Evolutionary conservation across 2,113 vertebrate genomes (phyloP).

Genomic region (Sylvia atricapilla): DNA sequence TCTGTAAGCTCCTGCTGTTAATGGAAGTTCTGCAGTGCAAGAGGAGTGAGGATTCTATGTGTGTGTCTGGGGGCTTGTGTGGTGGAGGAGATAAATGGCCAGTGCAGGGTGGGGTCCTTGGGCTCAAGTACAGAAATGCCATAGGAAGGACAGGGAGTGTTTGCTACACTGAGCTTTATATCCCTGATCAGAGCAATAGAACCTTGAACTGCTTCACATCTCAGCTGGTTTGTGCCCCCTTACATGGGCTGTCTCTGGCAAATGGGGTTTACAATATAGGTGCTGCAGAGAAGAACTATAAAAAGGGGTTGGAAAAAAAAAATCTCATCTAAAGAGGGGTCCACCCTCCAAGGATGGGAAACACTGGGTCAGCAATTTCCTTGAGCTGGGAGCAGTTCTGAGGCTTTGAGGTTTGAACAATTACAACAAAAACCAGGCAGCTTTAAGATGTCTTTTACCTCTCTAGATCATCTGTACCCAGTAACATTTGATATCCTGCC

Average conservation of each 20-base stretch:
- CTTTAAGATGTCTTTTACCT: neutral
- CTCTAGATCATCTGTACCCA: neutral
- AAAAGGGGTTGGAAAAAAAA: neutral
- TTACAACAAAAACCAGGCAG: neutral
- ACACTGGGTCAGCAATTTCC: neutral
- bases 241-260: neutral
- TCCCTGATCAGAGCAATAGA: neutral
- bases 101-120: neutral
- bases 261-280: neutral
- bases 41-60: neutral
- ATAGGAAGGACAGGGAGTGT: neutral
- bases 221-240: neutral
- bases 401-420: neutral
- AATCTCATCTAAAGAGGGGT: neutral
- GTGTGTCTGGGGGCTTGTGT: neutral
- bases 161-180: neutral
- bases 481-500: neutral
- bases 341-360: neutral
- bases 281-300: neutral
- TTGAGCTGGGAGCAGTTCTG: rapidly evolving
- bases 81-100: neutral
- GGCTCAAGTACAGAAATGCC: neutral
- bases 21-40: neutral
- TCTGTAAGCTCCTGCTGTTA: neutral
- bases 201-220: neutral